Conservation (phyloP, 1,140 invertebrate species). For the Lepidurus apus region DNA sequence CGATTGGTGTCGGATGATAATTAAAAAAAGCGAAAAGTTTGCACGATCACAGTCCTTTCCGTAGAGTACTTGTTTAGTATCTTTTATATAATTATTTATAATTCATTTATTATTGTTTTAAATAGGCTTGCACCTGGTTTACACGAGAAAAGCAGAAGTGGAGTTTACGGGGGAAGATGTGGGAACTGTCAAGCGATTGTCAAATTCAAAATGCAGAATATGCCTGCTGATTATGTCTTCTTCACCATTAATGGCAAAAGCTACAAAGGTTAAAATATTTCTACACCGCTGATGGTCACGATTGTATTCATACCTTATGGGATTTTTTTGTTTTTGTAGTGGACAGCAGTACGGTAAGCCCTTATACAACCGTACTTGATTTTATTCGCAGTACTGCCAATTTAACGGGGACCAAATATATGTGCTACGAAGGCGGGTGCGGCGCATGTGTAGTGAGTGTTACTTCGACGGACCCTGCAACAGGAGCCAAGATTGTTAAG, state of each 20-base stretch:
- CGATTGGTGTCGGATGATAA: too few relatives aligned
- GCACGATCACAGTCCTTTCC: too few relatives aligned
- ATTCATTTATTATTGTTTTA: too few relatives aligned
- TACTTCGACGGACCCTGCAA: slow-evolving; percentile 50
- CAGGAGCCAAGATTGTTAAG: slow-evolving; percentile 51
- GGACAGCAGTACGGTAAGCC: slow-evolving; percentile 20
- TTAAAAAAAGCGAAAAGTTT: too few relatives aligned
- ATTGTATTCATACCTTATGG: not conserved
- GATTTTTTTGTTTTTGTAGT: not conserved
- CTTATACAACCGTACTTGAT: slow-evolving; percentile 50
- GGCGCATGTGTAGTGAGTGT: slow-evolving; percentile 69
- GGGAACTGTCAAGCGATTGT: not conserved
- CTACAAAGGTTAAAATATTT: not conserved
- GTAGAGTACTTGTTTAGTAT: too few relatives aligned
- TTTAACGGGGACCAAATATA: slow-evolving; percentile 68
- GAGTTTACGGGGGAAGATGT: slow-evolving; percentile 6
- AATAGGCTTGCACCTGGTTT: not conserved
- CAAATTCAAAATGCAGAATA: not conserved
- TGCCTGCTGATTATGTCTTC: not conserved
- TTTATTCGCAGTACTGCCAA: slow-evolving; percentile 61
- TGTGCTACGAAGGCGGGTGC: slow-evolving; percentile 78
- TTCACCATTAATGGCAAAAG: slow-evolving; percentile 7
- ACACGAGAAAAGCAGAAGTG: not conserved
- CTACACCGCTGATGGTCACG: not conserved
- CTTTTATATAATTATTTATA: too few relatives aligned